These are phyloP conservation scores for Lithophane leautieri DNA, from an alignment of 2,888 invertebrate genomes.

Conservation along the genomic window DNA sequence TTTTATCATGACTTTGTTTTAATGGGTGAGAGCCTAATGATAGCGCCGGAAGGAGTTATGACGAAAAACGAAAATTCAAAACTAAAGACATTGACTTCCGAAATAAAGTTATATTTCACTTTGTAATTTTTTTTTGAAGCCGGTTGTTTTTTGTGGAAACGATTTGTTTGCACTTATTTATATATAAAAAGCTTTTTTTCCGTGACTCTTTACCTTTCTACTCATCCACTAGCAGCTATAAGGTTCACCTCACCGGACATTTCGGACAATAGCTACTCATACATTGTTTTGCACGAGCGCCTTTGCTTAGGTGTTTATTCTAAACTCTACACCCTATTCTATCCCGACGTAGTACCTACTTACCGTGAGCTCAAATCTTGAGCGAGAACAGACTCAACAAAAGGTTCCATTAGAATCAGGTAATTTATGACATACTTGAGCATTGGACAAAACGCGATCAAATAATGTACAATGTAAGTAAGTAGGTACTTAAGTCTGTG, in stretches of 20 bases:
- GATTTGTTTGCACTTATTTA: too few relatives aligned
- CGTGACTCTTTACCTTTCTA: background rate
- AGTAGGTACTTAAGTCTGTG: background rate
- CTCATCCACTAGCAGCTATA: conserved; percentile 10
- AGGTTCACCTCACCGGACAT: background rate
- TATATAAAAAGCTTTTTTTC: conserved; percentile 5
- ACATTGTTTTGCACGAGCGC: background rate
- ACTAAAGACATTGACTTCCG: too few relatives aligned
- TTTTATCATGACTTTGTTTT: conserved; percentile 36
- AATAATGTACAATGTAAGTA: background rate
- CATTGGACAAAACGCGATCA: too few relatives aligned
- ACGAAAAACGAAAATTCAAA: too few relatives aligned
- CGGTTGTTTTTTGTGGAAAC: too few relatives aligned
- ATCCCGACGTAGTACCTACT: background rate
- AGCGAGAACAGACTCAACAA: background rate
- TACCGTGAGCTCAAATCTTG: background rate
- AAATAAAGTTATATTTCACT: too few relatives aligned
- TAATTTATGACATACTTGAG: background rate
- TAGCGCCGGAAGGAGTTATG: background rate
- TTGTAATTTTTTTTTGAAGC: too few relatives aligned
- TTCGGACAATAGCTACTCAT: conserved; percentile 3
- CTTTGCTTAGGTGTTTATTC: background rate
- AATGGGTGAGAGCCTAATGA: conserved; percentile 13
- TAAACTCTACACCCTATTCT: background rate
- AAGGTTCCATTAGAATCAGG: background rate